A percentile compares a stretch with the other conserved stretches of the same genome.
Evolutionary conservation across 1,140 invertebrate genomes (phyloP).

Genomic region (Dinoponera quadriceps): DNA sequence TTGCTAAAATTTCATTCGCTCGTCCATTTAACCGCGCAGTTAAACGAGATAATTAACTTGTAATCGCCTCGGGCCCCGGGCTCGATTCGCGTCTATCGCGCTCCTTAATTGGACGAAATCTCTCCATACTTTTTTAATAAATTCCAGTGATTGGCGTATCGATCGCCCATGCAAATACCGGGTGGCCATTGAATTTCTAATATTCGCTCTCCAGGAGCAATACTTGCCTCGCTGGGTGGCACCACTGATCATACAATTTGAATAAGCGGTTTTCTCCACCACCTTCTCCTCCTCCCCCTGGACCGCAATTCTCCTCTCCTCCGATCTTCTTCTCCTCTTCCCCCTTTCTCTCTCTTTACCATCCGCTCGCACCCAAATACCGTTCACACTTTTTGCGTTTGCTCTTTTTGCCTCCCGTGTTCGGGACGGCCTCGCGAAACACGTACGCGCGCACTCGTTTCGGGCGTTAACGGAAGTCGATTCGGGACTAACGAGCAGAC

Average conservation of each 20-base stretch:
- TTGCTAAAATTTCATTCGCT: conserved; percentile 60
- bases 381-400: conserved; percentile 56
- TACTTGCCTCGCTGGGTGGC: conserved; percentile 9
- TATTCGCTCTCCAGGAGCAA: conserved; percentile 32
- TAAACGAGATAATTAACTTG: conserved; percentile 62
- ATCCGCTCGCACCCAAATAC: conserved; percentile 26
- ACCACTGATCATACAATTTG: conserved; percentile 55
- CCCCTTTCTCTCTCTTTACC: background rate
- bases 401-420: conserved; percentile 55
- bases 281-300: background rate
- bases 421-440: conserved; percentile 26
- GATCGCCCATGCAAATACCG: conserved; percentile 65
- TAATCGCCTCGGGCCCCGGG: conserved; percentile 32
- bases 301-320: background rate
- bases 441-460: conserved; percentile 63
- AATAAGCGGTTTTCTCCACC: conserved; percentile 66
- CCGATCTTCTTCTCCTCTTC: background rate
- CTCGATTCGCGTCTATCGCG: conserved; percentile 54
- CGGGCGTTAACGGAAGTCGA: conserved; percentile 79
- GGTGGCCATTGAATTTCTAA: conserved; percentile 65
- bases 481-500: conserved; percentile 79
- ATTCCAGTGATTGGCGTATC: conserved; percentile 53
- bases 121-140: conserved; percentile 63
- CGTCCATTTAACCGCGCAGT: conserved; percentile 57
- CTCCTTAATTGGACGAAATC: conserved; percentile 59